A percentile compares a stretch with the other conserved stretches of the same genome.
phyloP scores from a whole-genome alignment of 2,113 vertebrate genomes.

The Panthera leo region DNA sequence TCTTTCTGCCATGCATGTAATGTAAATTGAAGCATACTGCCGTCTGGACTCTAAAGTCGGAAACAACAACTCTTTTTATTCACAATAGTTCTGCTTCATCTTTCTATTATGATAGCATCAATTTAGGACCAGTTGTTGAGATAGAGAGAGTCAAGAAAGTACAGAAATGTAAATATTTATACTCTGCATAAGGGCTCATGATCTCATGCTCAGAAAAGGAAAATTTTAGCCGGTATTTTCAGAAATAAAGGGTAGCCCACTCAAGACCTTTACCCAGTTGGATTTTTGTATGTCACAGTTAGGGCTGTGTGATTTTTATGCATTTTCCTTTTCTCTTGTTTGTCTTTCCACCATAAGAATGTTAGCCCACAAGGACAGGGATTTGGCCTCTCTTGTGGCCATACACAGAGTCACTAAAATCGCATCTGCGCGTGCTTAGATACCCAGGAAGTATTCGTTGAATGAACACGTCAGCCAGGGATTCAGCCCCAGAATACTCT shows the following conservation, averaged over 20 bases:
- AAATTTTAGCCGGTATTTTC: not conserved
- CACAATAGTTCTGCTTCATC: not conserved
- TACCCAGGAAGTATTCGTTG: not conserved
- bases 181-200: not conserved
- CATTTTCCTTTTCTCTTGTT: not conserved
- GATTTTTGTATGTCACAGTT: not conserved
- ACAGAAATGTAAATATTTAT: not conserved
- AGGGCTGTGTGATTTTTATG: not conserved
- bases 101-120: not conserved
- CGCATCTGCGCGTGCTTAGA: fast-evolving
- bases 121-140: not conserved
- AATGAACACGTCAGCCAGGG: too few relatives aligned
- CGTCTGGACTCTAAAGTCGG: not conserved
- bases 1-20: not conserved
- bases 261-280: not conserved
- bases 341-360: not conserved
- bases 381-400: not conserved
- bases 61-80: not conserved
- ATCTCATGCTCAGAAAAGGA: not conserved
- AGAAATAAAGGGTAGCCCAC: not conserved
- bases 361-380: not conserved
- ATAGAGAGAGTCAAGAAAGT: not conserved
- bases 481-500: not conserved
- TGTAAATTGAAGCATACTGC: not conserved
- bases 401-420: not conserved